Evolutionary conservation across 2,113 vertebrate genomes (phyloP).

Genomic region (Chunga burmeisteri): DNA sequence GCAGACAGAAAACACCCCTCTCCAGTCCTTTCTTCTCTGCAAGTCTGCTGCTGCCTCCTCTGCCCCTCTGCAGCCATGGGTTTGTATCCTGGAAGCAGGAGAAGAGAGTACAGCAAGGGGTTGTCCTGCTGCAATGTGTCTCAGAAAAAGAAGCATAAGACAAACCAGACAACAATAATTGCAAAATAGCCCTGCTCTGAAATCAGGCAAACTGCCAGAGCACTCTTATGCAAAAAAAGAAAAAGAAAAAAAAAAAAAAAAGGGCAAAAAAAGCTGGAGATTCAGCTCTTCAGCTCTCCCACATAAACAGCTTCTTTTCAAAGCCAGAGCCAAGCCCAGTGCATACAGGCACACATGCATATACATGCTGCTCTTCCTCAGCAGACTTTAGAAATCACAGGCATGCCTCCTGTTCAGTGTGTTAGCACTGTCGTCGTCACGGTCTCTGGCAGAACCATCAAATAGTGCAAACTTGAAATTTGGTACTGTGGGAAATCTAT

Average conservation of each 20-base stretch:
- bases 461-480: not conserved
- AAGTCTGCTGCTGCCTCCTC: rapidly evolving
- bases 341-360: not conserved
- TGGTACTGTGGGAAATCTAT: not conserved
- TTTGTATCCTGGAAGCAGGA: not conserved
- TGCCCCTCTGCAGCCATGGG: not conserved
- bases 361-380: not conserved
- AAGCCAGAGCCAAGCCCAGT: conserved; percentile 27
- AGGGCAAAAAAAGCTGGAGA: not conserved
- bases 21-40: not conserved
- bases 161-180: conserved; percentile 31
- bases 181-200: conserved; percentile 25
- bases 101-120: not conserved
- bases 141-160: not conserved
- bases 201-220: conserved; percentile 8
- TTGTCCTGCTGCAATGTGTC: not conserved
- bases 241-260: not conserved
- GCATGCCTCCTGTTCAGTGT: not conserved
- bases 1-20: not conserved
- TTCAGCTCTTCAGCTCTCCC: not conserved
- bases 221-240: conserved; percentile 5
- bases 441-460: not conserved
- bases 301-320: conserved; percentile 37
- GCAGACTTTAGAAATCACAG: not conserved
- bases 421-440: rapidly evolving